These are phyloP conservation scores for Empis stercorea DNA, from an alignment of 2,888 invertebrate genomes.

Conservation along the genomic window DNA sequence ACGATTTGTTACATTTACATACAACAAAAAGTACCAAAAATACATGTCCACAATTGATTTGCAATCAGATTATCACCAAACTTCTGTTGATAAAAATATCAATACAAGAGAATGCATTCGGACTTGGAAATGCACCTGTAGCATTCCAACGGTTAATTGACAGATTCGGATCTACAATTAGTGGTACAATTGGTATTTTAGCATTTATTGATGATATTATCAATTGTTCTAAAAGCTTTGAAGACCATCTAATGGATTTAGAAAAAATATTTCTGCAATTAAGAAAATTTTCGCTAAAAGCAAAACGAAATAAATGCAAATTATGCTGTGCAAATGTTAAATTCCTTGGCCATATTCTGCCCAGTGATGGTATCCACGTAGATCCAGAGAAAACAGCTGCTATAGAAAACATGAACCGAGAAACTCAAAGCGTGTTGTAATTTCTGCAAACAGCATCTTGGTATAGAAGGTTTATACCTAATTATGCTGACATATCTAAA, in stretches of 20 bases:
- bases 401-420: constrained; percentile 6
- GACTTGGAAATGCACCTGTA: constrained; percentile 12
- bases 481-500: constrained; percentile 14
- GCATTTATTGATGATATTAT: constrained; percentile 22
- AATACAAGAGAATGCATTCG: constrained; percentile 12
- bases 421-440: constrained; percentile 14
- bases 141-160: constrained; percentile 18
- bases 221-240: constrained; percentile 16
- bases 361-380: constrained; percentile 10
- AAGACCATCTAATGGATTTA: constrained; percentile 12
- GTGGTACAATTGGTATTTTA: constrained; percentile 12
- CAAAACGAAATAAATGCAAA: constrained; percentile 17
- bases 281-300: constrained; percentile 9
- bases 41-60: constrained; percentile 12
- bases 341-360: constrained; percentile 14
- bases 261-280: constrained; percentile 11
- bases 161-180: constrained; percentile 12
- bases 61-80: constrained; percentile 12
- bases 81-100: constrained; percentile 8
- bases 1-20: constrained; percentile 10
- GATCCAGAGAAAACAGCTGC: constrained; percentile 7
- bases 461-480: constrained; percentile 16
- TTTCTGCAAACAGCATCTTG: constrained; percentile 22
- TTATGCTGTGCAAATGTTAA: constrained; percentile 8
- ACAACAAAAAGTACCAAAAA: constrained; percentile 18